A percentile compares a stretch with the other conserved stretches of the same genome.
Evolutionary conservation across 2,113 vertebrate species (phyloP).

Genomic region (Girardinichthys multiradiatus): DNA sequence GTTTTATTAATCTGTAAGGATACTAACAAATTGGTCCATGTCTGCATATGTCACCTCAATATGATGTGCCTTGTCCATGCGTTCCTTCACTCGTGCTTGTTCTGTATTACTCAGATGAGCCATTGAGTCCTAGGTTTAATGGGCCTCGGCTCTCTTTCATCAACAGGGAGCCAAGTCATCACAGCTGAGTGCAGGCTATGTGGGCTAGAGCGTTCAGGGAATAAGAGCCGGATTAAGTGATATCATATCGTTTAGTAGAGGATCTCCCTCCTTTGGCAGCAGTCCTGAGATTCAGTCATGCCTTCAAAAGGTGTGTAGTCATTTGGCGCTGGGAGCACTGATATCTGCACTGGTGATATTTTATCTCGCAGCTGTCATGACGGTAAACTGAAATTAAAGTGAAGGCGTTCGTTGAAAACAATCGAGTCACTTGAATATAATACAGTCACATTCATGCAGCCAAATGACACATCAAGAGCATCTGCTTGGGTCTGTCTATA

Average conservation of each 20-base stretch:
- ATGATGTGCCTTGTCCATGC: conserved; percentile 6
- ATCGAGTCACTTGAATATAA: conserved; percentile 61
- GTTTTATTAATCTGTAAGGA: too few species aligned
- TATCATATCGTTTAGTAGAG: conserved; percentile 71
- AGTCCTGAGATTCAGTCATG: conserved; percentile 53
- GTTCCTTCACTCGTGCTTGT: conserved; percentile 29
- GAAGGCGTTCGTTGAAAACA: conserved; percentile 52
- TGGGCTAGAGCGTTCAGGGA: conserved; percentile 58
- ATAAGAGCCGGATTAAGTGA: conserved; percentile 64
- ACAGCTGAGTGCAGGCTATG: conserved; percentile 66
- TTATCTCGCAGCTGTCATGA: conserved; percentile 62
- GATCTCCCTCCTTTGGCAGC: conserved; percentile 65
- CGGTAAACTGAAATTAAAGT: conserved; percentile 58
- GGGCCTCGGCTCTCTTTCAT: conserved; percentile 73
- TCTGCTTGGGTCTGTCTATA: conserved; percentile 50
- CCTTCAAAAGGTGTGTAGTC: conserved; percentile 62
- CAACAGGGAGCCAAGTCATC: conserved; percentile 70
- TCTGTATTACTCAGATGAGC: conserved; percentile 79
- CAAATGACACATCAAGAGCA: conserved; percentile 51
- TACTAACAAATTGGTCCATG: neutral
- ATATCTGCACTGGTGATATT: conserved; percentile 50
- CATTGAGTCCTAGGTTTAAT: conserved; percentile 75
- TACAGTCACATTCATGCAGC: conserved; percentile 39
- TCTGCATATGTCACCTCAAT: conserved; percentile 5
- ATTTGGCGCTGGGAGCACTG: conserved; percentile 10